Conservation (phyloP, 2,797 vertebrate species). For the Neosalanx taihuensis region DNA sequence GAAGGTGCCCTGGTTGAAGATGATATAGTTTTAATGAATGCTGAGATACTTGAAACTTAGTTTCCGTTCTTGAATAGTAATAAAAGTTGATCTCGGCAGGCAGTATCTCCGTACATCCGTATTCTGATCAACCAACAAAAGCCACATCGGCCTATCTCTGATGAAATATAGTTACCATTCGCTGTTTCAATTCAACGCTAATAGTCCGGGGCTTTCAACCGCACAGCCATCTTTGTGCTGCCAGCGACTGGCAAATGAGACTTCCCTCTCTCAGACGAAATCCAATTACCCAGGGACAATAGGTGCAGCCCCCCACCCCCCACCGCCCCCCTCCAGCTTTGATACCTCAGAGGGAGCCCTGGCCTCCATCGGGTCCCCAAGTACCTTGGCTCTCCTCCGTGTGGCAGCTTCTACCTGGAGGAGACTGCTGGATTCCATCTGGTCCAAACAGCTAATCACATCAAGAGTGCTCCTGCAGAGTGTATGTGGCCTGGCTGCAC, state of each 20-base stretch:
- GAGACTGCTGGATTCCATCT: slow-evolving; percentile 45
- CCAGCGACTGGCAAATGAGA: slow-evolving; percentile 38
- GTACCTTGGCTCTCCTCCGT: slow-evolving; percentile 7
- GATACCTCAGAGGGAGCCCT: slow-evolving; percentile 30
- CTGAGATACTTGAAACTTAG: neutral
- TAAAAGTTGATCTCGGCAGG: neutral
- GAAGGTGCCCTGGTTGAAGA: neutral
- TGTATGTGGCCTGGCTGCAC: slow-evolving; percentile 9
- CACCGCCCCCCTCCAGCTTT: slow-evolving; percentile 35
- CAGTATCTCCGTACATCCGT: neutral
- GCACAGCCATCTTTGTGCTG: slow-evolving; percentile 49
- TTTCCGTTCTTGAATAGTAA: neutral
- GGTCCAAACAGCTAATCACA: slow-evolving; percentile 55
- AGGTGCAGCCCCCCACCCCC: slow-evolving; percentile 47
- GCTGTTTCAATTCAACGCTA: slow-evolving; percentile 60
- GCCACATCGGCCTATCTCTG: slow-evolving; percentile 10
- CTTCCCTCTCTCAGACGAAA: slow-evolving; percentile 59
- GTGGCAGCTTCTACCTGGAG: slow-evolving; percentile 18
- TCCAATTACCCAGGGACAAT: slow-evolving; percentile 74
- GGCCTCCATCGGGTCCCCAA: slow-evolving; percentile 8
- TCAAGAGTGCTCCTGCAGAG: slow-evolving; percentile 49
- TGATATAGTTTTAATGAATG: neutral
- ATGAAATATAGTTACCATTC: slow-evolving; percentile 27
- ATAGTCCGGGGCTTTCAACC: slow-evolving; percentile 60
- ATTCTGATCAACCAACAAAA: slow-evolving; percentile 3